Evolutionary conservation across 2,113 vertebrate genomes (phyloP).

Genomic region (Antechinus stuartii): DNA sequence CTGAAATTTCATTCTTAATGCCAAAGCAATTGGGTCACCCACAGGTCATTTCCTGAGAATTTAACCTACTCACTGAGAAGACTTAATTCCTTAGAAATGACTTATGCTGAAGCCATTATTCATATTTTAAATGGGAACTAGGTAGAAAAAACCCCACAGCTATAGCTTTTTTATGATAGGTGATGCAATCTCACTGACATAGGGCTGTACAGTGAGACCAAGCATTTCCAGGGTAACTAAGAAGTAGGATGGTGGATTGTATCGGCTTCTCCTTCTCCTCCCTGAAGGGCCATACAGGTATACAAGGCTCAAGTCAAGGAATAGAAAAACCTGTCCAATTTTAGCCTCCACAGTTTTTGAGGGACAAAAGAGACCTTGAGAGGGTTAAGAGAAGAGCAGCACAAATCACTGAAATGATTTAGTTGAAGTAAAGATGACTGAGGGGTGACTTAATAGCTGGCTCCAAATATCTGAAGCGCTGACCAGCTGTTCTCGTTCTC

Average conservation of each 20-base stretch:
- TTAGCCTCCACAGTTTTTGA: constrained; percentile 15
- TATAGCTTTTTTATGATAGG: constrained; percentile 58
- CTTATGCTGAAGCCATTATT: constrained; percentile 55
- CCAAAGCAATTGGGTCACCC: constrained; percentile 62
- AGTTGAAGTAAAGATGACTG: constrained; percentile 25
- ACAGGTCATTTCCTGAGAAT: constrained; percentile 28
- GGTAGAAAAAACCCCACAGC: constrained; percentile 54
- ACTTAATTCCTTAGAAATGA: constrained; percentile 57
- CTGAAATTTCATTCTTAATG: constrained; percentile 64
- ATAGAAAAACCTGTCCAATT: not conserved
- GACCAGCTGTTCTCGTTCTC: not conserved
- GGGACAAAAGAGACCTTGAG: not conserved
- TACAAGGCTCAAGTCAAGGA: constrained; percentile 27
- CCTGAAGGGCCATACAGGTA: not conserved
- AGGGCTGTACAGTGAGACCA: not conserved
- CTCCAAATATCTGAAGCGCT: constrained; percentile 37
- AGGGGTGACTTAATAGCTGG: constrained; percentile 29
- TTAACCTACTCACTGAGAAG: constrained; percentile 53
- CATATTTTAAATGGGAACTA: constrained; percentile 57
- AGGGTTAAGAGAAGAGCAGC: not conserved
- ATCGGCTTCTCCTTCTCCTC: not conserved
- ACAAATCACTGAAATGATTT: constrained; percentile 10
- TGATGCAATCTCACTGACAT: constrained; percentile 50
- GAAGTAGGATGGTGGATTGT: constrained; percentile 34
- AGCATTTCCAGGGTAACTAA: constrained; percentile 49